These are phyloP conservation scores for Bedellia somnulentella DNA, from an alignment of 2,888 invertebrate genomes.

Conservation along the genomic window DNA sequence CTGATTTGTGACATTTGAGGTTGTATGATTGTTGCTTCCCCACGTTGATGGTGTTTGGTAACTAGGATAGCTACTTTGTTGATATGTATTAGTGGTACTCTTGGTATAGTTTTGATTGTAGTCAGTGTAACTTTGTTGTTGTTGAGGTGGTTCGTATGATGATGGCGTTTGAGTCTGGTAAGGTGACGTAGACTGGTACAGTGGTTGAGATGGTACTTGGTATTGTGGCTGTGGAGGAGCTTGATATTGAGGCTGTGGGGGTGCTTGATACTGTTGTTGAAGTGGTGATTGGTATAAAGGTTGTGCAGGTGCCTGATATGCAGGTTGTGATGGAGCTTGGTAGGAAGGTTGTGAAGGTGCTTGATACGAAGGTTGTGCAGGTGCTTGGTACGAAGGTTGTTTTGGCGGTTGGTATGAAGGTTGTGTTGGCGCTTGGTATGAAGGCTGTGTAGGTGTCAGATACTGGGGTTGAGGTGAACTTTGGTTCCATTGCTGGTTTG, in stretches of 20 bases:
- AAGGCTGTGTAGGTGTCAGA: constrained; percentile 6
- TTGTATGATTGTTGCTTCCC: constrained; percentile 18
- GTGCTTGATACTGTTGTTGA: not conserved
- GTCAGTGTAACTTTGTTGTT: constrained; percentile 25
- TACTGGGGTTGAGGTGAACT: constrained; percentile 10
- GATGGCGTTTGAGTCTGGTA: constrained; percentile 4
- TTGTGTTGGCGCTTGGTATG: constrained; percentile 15
- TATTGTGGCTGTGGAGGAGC: constrained; percentile 3
- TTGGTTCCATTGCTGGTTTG: constrained; percentile 19
- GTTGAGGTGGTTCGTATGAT: constrained; percentile 9
- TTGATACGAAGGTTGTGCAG: not conserved
- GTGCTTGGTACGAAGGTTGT: not conserved
- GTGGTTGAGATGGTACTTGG: constrained; percentile 3
- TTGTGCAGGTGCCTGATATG: constrained; percentile 14
- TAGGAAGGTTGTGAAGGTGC: constrained; percentile 14
- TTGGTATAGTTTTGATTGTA: constrained; percentile 19
- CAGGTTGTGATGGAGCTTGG: constrained; percentile 13
- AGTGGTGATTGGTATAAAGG: constrained; percentile 14
- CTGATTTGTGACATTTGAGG: constrained; percentile 21
- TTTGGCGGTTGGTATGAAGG: constrained; percentile 1
- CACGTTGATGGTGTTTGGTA: constrained; percentile 36
- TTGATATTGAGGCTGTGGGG: not conserved
- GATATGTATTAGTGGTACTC: constrained; percentile 15
- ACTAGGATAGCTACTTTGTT: constrained; percentile 20
- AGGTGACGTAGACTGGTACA: not conserved